Evolutionary conservation across 2,888 invertebrate species (phyloP).

Genomic region (Ormyrus labotus): DNA sequence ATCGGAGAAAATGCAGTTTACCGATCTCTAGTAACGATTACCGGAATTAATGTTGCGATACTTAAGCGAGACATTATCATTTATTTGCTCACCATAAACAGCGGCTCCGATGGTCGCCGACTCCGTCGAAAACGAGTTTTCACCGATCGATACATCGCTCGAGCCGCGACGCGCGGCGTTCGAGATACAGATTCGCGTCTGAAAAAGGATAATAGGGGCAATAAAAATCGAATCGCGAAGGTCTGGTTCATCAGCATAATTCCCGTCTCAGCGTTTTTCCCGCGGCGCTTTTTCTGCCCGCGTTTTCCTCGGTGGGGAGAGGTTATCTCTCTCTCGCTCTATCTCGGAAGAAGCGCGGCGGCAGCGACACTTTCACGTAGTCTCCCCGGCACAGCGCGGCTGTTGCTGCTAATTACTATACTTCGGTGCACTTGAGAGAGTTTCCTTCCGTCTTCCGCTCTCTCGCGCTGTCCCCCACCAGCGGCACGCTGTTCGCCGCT

Average conservation of each 20-base stretch:
- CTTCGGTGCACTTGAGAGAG: conserved; percentile 61
- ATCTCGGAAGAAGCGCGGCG: conserved; percentile 56
- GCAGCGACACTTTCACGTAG: conserved; percentile 55
- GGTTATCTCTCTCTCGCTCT: not conserved
- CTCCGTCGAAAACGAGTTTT: too few relatives aligned
- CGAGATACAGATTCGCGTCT: too few relatives aligned
- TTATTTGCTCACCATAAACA: too few relatives aligned
- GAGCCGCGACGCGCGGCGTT: too few relatives aligned
- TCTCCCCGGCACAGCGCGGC: conserved; percentile 1
- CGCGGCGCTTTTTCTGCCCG: conserved; percentile 12
- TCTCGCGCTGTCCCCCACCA: not conserved
- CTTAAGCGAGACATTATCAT: too few relatives aligned
- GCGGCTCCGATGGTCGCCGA: too few relatives aligned
- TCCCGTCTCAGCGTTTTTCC: not conserved
- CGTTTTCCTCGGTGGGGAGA: conserved; percentile 1
- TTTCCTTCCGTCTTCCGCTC: conserved; percentile 68
- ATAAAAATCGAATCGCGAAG: not conserved
- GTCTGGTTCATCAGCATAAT: conserved; percentile 25
- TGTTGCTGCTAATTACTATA: conserved; percentile 64
- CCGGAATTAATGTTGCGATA: too few relatives aligned
- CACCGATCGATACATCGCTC: too few relatives aligned
- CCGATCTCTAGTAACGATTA: too few relatives aligned
- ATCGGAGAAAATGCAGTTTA: too few relatives aligned
- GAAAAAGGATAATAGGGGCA: too few relatives aligned
- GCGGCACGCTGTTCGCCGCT: not conserved